Conservation (phyloP, 2,888 invertebrate species). For the Phyllotreta cruciferae region DNA sequence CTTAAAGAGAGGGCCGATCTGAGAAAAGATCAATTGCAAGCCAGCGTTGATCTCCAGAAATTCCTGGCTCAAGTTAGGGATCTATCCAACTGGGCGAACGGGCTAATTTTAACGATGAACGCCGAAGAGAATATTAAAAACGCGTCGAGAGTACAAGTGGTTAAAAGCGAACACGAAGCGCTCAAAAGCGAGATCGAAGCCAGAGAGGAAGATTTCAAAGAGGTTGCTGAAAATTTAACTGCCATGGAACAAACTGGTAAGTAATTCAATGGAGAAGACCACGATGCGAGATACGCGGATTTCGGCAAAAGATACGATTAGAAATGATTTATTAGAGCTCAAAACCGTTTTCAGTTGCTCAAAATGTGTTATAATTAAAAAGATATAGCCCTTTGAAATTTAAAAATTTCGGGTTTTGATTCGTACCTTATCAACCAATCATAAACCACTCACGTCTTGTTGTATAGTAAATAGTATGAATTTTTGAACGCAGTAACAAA, state of each 20-base stretch:
- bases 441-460: too few species aligned
- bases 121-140: slow-evolving; percentile 84
- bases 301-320: too few species aligned
- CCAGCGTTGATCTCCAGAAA: slow-evolving; percentile 87
- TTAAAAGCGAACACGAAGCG: slow-evolving; percentile 84
- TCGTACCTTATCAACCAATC: too few species aligned
- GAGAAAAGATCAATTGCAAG: slow-evolving; percentile 80
- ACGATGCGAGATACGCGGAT: too few species aligned
- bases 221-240: slow-evolving; percentile 77
- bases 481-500: too few species aligned
- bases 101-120: slow-evolving; percentile 77
- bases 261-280: not conserved
- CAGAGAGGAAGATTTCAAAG: slow-evolving; percentile 79
- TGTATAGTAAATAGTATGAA: too few species aligned
- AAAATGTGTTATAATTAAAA: too few species aligned
- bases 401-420: too few species aligned
- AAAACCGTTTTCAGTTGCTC: too few species aligned
- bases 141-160: slow-evolving; percentile 80
- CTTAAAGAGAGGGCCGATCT: slow-evolving; percentile 84
- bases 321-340: too few species aligned
- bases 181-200: slow-evolving; percentile 88
- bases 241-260: slow-evolving; percentile 78
- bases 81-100: slow-evolving; percentile 86
- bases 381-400: too few species aligned
- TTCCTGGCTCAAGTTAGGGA: slow-evolving; percentile 82